Percentiles rank a stretch among this genome's conserved stretches.
Conservation (phyloP, 2,888 invertebrate genomes). For the Beris chalybata region DNA sequence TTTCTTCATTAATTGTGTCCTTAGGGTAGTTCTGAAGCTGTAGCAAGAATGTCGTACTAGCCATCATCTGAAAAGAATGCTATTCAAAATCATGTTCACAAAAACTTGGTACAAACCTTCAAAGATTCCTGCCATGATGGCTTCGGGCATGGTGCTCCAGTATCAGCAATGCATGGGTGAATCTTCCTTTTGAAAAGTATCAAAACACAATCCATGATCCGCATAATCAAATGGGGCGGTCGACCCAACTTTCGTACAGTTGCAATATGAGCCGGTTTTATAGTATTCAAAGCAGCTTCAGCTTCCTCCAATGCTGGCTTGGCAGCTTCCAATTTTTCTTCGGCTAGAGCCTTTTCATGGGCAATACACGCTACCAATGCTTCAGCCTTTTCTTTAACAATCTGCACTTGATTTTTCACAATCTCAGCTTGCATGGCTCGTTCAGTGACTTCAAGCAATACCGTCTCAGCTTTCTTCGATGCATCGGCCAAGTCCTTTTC, state of each 20-base stretch:
- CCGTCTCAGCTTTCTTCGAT: constrained; percentile 87
- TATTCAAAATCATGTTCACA: not conserved
- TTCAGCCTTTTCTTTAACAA: constrained; percentile 95
- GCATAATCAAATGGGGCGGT: constrained; percentile 95
- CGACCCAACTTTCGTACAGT: constrained; percentile 92
- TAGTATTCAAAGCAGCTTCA: constrained; percentile 91
- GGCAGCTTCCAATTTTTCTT: constrained; percentile 91
- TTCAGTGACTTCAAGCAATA: constrained; percentile 86
- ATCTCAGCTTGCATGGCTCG: constrained; percentile 94
- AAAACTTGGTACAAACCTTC: constrained; percentile 62
- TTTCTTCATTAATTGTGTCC: constrained; percentile 95
- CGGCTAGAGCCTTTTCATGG: constrained; percentile 87
- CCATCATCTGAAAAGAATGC: constrained; percentile 76
- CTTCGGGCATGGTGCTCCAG: constrained; percentile 78
- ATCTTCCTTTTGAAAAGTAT: constrained; percentile 89
- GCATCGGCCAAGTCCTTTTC: constrained; percentile 92
- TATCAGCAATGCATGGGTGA: constrained; percentile 80
- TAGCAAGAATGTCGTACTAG: constrained; percentile 86
- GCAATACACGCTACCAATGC: constrained; percentile 82
- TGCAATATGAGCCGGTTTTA: constrained; percentile 94
- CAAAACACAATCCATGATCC: constrained; percentile 96
- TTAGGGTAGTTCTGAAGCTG: constrained; percentile 94
- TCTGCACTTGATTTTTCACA: constrained; percentile 93
- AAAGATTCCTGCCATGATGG: constrained; percentile 96
- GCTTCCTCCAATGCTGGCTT: constrained; percentile 95